A percentile compares a stretch with the other conserved stretches of the same genome.
phyloP scores from a whole-genome alignment of 1,140 invertebrate genomes.

The Acromyrmex heyeri region DNA sequence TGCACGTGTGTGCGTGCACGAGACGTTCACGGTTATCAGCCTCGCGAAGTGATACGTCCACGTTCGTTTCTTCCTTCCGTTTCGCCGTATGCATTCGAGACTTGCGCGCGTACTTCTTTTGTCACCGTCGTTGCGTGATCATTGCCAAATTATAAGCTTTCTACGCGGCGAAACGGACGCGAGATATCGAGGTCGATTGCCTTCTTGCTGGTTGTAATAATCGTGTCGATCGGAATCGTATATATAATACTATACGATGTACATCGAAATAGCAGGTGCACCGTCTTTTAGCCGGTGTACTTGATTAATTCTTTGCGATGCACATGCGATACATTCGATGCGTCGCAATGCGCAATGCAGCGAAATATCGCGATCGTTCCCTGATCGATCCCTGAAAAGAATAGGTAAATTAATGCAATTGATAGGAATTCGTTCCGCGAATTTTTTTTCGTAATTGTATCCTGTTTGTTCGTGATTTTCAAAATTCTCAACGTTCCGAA shows the following conservation, averaged over 20 bases:
- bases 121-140: slow-evolving; percentile 10
- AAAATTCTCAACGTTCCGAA: not conserved
- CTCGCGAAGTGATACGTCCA: slow-evolving; percentile 43
- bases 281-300: slow-evolving; percentile 18
- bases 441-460: slow-evolving; percentile 23
- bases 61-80: slow-evolving; percentile 62
- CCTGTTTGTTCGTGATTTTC: slow-evolving; percentile 6
- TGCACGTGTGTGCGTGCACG: not conserved
- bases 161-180: slow-evolving; percentile 70
- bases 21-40: slow-evolving; percentile 64
- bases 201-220: slow-evolving; percentile 52
- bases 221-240: slow-evolving; percentile 33
- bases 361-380: slow-evolving; percentile 12
- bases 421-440: slow-evolving; percentile 18
- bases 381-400: not conserved
- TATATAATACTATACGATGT: not conserved
- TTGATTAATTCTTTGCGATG: slow-evolving; percentile 23
- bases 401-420: slow-evolving; percentile 2
- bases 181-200: slow-evolving; percentile 77
- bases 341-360: not conserved
- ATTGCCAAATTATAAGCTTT: slow-evolving; percentile 80
- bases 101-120: slow-evolving; percentile 51
- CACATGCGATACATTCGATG: slow-evolving; percentile 3
- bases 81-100: slow-evolving; percentile 67
- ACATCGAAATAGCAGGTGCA: slow-evolving; percentile 37